These are phyloP conservation scores for Leptinotarsa texana DNA, from an alignment of 1,140 invertebrate genomes.

Conservation along the genomic window DNA sequence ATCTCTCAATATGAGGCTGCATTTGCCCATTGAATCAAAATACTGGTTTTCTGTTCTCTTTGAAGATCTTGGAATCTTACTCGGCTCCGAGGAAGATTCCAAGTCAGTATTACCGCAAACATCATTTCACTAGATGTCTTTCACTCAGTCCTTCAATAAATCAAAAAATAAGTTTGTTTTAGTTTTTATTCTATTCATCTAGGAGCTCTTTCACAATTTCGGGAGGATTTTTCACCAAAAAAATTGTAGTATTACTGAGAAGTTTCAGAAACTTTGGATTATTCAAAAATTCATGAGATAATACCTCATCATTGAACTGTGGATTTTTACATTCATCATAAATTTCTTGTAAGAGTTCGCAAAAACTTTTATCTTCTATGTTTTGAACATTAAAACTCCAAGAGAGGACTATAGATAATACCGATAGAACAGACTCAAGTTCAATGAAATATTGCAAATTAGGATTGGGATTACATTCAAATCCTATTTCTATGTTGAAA, in stretches of 20 bases:
- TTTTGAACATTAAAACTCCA: slow-evolving; percentile 30
- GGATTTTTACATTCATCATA: slow-evolving; percentile 36
- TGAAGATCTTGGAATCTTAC: no score
- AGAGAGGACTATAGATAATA: slow-evolving; percentile 39
- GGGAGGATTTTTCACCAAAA: slow-evolving; percentile 33
- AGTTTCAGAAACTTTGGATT: slow-evolving; percentile 36
- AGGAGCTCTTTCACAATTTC: slow-evolving; percentile 7
- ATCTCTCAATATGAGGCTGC: no score
- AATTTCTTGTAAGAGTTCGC: slow-evolving; percentile 37
- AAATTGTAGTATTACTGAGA: slow-evolving; percentile 38
- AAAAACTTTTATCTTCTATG: slow-evolving; percentile 41
- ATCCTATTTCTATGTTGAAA: slow-evolving; percentile 31
- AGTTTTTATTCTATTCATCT: neutral
- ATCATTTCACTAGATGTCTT: no score
- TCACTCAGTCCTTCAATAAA: neutral
- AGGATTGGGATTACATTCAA: slow-evolving; percentile 20
- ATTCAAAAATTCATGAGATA: slow-evolving; percentile 47
- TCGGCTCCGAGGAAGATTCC: no score
- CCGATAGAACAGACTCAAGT: slow-evolving; percentile 42
- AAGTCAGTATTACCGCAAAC: no score
- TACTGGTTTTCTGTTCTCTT: no score
- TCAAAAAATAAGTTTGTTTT: neutral
- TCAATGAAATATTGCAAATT: slow-evolving; percentile 39
- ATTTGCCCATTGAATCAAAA: no score
- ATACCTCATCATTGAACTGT: slow-evolving; percentile 42